phyloP scores from a whole-genome alignment of 1,140 invertebrate genomes.

The Saccostrea echinata region DNA sequence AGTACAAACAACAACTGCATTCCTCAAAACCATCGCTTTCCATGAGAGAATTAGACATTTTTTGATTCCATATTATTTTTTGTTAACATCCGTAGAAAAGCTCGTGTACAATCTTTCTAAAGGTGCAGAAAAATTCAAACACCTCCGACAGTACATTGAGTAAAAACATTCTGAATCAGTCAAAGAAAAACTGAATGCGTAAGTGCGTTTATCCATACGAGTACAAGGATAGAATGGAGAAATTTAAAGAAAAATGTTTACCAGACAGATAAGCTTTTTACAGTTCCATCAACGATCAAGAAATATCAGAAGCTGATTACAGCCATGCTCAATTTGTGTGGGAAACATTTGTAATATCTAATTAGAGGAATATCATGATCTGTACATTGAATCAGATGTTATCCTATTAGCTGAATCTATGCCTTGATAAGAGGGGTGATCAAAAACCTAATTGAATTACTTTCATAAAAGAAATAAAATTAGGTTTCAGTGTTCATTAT shows the following conservation, averaged over 20 bases:
- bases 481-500: no score
- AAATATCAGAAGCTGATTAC: conserved; percentile 27
- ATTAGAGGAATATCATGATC: conserved; percentile 57
- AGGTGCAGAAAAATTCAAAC: background rate
- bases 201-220: conserved; percentile 51
- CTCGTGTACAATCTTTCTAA: conserved; percentile 5
- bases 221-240: conserved; percentile 33
- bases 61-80: conserved; percentile 51
- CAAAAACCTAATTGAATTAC: no score
- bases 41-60: conserved; percentile 47
- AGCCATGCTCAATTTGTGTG: conserved; percentile 41
- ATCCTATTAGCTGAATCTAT: conserved; percentile 42
- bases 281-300: background rate
- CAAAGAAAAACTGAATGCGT: background rate
- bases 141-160: no score
- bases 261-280: conserved; percentile 41
- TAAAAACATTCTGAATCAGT: no score
- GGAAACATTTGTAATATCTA: conserved; percentile 25
- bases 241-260: conserved; percentile 41
- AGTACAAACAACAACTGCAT: conserved; percentile 43
- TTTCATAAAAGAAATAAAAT: no score
- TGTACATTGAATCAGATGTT: conserved; percentile 51
- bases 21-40: conserved; percentile 55
- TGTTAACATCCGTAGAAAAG: conserved; percentile 49
- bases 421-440: no score